Evolutionary conservation across 1,140 invertebrate species (phyloP), one percentile per base, ranked within the genome.

Genomic region (Zophobas morio): DNA sequence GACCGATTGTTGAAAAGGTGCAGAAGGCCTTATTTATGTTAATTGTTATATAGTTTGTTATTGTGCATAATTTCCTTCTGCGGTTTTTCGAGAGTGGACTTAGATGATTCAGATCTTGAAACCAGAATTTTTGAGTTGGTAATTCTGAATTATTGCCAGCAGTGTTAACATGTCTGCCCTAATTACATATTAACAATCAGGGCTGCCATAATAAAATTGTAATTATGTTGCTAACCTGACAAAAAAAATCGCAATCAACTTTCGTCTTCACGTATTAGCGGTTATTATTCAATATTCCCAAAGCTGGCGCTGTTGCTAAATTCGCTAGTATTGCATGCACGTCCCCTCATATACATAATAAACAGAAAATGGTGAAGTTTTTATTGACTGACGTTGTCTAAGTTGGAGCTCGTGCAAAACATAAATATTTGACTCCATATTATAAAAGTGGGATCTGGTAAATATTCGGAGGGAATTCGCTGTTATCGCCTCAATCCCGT

Each of bases 391-490:
- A 66, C 34, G 20, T 5, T n/a, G 37, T 39, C 39, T 37, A 37
- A 39, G 4, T 3, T 20, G 20, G 20, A 20, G 20, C 36, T 39
- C 6, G 34, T 6, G 2, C 40, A 66, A 66, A 66, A 66, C 57
- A 39, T 63, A 39, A 63, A 63, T 63, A 63, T 63, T 63, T 6
- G 6, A 39, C 6, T 36, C 39, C 39, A 66, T 66, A 66, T 66
- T 66, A 66, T n/a, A 66, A 66, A 66, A 66, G 60, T 42, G 60
- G 39, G 60, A 66, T 66, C 60, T 66, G 32, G 60, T 66, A 66
- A 66, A 66, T 66, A 66, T 66, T 66, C 37, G 0, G n/a, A 42
- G 60, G 20, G 60, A 42, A 51, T 51, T n/a, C 49, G n/a, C 20
- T 20, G 49, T 51, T 51, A 51, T 20, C 49, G 49, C 20, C 33